A percentile compares a stretch with the other conserved stretches of the same genome.
These are phyloP conservation scores for Pseudomugil tenellus DNA, from an alignment of 2,797 vertebrate genomes.

Conservation along the genomic window DNA sequence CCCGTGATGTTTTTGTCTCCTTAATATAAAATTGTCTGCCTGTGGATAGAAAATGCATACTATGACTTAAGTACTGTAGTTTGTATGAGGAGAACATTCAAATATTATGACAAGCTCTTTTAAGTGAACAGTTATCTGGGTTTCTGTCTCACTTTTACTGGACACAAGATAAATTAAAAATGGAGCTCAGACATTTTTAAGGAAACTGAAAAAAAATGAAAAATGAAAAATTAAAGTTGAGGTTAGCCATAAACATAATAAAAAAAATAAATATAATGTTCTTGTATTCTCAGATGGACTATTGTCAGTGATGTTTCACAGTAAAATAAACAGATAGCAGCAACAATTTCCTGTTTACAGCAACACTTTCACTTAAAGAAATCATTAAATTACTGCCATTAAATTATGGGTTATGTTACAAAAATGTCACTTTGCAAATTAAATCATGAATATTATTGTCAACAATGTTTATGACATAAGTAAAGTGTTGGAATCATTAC, in stretches of 20 bases:
- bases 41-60: constrained; percentile 32
- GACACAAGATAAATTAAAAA: no score
- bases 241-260: no score
- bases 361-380: neutral
- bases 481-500: no score
- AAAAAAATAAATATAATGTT: no score
- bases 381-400: no score
- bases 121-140: constrained; percentile 2
- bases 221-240: no score
- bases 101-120: constrained; percentile 29
- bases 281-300: neutral
- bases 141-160: neutral
- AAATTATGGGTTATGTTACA: no score
- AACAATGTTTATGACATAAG: neutral
- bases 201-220: no score
- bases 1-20: constrained; percentile 63
- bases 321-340: neutral
- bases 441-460: no score
- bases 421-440: no score
- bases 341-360: neutral
- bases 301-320: neutral
- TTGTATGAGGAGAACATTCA: constrained; percentile 35
- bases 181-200: neutral
- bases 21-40: constrained; percentile 70
- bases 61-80: constrained; percentile 19